Conservation (phyloP, 2,888 invertebrate genomes). For the Achlya flavicornis region DNA sequence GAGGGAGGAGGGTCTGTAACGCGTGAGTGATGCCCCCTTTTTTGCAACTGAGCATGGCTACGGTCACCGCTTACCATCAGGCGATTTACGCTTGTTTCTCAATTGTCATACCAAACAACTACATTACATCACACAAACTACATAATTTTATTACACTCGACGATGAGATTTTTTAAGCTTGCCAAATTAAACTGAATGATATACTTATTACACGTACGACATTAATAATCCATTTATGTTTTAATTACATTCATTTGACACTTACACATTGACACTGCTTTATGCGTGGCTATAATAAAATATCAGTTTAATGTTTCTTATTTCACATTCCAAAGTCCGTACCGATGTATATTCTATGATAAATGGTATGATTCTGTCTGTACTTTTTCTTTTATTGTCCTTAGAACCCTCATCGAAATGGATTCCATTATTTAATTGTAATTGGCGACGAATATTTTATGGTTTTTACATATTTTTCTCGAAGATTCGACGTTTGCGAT, state of each 20-base stretch:
- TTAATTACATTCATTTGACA: slow-evolving; percentile 7
- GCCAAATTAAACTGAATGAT: slow-evolving; percentile 2
- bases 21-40: too few relatives aligned
- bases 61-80: too few relatives aligned
- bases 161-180: background rate
- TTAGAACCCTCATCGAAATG: slow-evolving; percentile 14
- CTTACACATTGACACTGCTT: slow-evolving; percentile 1
- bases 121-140: background rate
- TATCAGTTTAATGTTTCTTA: slow-evolving; percentile 28
- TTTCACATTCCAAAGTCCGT: slow-evolving; percentile 15
- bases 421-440: background rate
- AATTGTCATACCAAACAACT: background rate
- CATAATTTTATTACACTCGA: background rate
- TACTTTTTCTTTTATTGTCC: slow-evolving; percentile 14
- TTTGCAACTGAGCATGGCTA: too few relatives aligned
- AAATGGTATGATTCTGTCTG: slow-evolving; percentile 20
- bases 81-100: too few relatives aligned
- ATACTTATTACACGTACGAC: background rate
- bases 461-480: too few relatives aligned
- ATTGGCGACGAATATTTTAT: background rate
- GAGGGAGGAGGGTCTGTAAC: too few relatives aligned
- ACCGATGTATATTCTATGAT: slow-evolving; percentile 29
- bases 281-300: slow-evolving; percentile 23
- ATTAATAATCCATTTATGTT: background rate
- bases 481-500: background rate